phyloP scores from a whole-genome alignment of 2,113 vertebrate genomes.

The Protobothrops flavoviridis region DNA sequence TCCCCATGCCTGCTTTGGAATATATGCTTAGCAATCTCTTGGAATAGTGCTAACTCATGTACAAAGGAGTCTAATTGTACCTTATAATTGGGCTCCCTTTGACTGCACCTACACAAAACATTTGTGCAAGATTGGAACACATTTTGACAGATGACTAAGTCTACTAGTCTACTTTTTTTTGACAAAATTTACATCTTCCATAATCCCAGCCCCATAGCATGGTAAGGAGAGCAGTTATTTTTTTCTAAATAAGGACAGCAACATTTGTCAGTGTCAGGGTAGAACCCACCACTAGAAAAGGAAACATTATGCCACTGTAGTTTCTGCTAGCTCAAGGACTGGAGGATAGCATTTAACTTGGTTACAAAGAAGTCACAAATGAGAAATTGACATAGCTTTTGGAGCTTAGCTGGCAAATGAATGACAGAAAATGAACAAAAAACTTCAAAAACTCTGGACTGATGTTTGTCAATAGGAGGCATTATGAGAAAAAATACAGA shows the following conservation, averaged over 20 bases:
- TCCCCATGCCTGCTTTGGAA: neutral
- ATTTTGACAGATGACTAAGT: neutral
- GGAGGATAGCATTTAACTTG: neutral
- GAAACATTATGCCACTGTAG: neutral
- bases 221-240: neutral
- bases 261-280: neutral
- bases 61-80: neutral
- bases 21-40: neutral
- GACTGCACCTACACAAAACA: neutral
- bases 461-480: neutral
- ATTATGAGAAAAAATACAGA: neutral
- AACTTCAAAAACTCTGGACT: neutral
- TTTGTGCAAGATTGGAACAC: neutral
- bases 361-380: conserved; percentile 15
- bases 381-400: neutral
- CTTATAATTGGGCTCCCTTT: neutral
- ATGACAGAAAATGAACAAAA: neutral
- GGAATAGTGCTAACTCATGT: neutral
- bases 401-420: neutral
- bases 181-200: neutral
- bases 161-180: neutral
- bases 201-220: neutral
- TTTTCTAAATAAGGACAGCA: neutral
- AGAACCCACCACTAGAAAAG: neutral
- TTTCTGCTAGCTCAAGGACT: neutral